Conservation (phyloP, 2,888 invertebrate genomes). For the Abrostola triplasia region DNA sequence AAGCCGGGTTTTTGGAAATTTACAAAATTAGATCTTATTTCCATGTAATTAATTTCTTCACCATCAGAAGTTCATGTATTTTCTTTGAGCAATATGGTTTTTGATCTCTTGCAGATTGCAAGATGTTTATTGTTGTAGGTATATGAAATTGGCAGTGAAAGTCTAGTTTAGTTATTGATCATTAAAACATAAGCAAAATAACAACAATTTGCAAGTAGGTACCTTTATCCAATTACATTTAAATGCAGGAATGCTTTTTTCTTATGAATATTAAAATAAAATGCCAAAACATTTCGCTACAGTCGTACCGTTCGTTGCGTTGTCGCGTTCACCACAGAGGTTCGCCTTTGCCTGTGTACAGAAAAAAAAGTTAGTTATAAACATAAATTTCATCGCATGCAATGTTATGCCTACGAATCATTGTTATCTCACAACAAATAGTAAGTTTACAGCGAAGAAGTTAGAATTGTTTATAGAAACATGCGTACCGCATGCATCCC, state of each 20-base stretch:
- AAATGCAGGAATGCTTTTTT: slow-evolving; percentile 68
- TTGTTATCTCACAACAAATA: slow-evolving; percentile 88
- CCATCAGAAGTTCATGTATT: too few relatives aligned
- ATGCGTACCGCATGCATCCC: slow-evolving; percentile 72
- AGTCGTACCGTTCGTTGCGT: slow-evolving; percentile 38
- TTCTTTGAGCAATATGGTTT: too few relatives aligned
- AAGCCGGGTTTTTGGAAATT: too few relatives aligned
- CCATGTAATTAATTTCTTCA: too few relatives aligned
- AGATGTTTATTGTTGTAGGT: neutral
- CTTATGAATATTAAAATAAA: slow-evolving; percentile 48
- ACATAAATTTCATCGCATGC: slow-evolving; percentile 33
- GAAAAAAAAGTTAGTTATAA: slow-evolving; percentile 42
- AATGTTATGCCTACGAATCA: slow-evolving; percentile 58
- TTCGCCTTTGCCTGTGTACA: slow-evolving; percentile 73
- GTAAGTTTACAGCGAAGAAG: slow-evolving; percentile 67
- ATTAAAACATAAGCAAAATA: slow-evolving; percentile 21
- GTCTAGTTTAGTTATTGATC: slow-evolving; percentile 23
- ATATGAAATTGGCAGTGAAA: slow-evolving; percentile 39
- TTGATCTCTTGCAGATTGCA: too few relatives aligned
- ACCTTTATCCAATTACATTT: slow-evolving; percentile 41
- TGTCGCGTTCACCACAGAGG: slow-evolving; percentile 69
- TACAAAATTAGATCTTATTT: too few relatives aligned
- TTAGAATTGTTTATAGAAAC: slow-evolving; percentile 54
- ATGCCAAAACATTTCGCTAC: slow-evolving; percentile 50
- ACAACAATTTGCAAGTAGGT: slow-evolving; percentile 32